Base-by-base conservation (phyloP, 2,113 vertebrate genomes). In the Anolis sagrei region DNA sequence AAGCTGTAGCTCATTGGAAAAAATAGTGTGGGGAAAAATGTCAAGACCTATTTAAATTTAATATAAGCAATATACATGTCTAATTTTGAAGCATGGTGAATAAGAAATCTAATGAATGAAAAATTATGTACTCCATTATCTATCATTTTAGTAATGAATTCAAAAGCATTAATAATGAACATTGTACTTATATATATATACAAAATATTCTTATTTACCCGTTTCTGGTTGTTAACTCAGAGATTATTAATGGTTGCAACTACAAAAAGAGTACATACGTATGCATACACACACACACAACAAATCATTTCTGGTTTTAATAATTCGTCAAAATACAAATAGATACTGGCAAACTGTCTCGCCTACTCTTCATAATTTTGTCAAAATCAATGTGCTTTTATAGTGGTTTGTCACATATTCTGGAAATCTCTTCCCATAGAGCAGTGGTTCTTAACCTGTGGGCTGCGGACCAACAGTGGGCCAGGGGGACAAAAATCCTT, bases 1-100 rank as follows among this genome's bases (percentile, higher is more conserved):
- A 75, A 85, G 70, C 4, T 54, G 79, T 51, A 3, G 81, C 2
- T 36, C 34, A 34, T 34, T 83, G 32, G 61, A 58, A 73, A 72
- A 85, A 10, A 1, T 75, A 29, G 48, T 85, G 34, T 49, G 85
- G 39, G 39, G 76, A 29, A 92, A 86, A 19, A 64, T 83, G 0
- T 16, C 70, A 18, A n/a, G 49, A 61, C 79, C 14, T 4, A 76
- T 74, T 0, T 4, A 84, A 49, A 68, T 21, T 23, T 13, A 48
- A 39, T 61, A 0, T 66, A 73, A 7, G 16, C 0, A 61, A 29
- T n/a, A 62, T 34, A 18, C 29, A 90, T 51, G 5, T 51, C 18
- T 82, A 76, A 0, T 0, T 77, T n/a, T 18, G 7, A 21, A 54
- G 49, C 83, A 10, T 58, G 13, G 79, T 87, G 83, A 2, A 0